Evolutionary conservation across 2,113 vertebrate species (phyloP), one percentile per base, ranked within the genome.

Genomic region (Scomber scombrus): DNA sequence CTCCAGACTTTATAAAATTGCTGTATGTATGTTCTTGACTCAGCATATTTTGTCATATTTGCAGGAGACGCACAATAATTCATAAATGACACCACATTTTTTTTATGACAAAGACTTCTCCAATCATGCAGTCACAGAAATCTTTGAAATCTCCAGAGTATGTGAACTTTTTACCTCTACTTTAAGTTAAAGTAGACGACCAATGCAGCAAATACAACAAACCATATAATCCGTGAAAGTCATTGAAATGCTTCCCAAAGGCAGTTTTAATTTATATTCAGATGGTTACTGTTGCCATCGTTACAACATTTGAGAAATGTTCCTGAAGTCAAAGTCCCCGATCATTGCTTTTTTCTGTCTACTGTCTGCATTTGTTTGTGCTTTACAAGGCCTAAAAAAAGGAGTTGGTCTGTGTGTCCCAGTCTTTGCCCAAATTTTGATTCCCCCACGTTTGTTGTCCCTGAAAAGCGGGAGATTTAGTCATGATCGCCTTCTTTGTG

Each of bases 71-170:
- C 2, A 31, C 4, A 2, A 45, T 21, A 73, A 26, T 16, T 40
- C 34, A 2, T 16, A 21, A 50, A 40, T 40, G 11, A 16, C 18
- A 34, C 45, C 3, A 56, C 34, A 40, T 2, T 0, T 46, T n/a
- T 78, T 73, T 52, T 65, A n/a, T 50, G 10, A 23, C 51, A 64
- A 9, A 60, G 29, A 40, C 29, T 70, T 78, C 50, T n/a, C 7
- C 14, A 70, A 62, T 68, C 10, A 18, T 5, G n/a, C 34, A 65
- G 45, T 31, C 21, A n/a, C 11, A 52, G 15, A 71, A 71, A 26
- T 62, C 62, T 49, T 16, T 55, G 12, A 51, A 65, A 43, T 56
- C 55, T 26, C n/a, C 12, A 61, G 4, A 47, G 14, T 11, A 5
- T 34, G 50, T 19, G 54, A 69, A 70, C 14, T 1, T 23, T n/a